These are phyloP conservation scores for Schizopygopsis pylzovi DNA, from an alignment of 2,797 vertebrate species.

Conservation along the genomic window DNA sequence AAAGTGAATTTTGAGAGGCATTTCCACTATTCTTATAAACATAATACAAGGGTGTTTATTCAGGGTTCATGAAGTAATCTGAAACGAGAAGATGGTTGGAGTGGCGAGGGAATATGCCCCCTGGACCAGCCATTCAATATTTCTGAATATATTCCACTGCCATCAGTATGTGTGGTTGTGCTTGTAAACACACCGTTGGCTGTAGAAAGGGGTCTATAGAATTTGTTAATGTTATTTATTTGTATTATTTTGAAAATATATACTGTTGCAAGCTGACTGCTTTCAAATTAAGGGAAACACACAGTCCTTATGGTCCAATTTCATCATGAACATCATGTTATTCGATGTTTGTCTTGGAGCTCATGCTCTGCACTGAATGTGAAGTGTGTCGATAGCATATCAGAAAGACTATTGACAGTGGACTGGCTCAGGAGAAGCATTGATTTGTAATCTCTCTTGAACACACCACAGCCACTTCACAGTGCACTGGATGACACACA, in stretches of 20 bases:
- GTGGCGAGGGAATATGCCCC: not conserved
- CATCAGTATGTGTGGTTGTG: not conserved
- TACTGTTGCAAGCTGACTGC: not conserved
- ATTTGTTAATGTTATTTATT: not conserved
- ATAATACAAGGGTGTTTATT: not conserved
- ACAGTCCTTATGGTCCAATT: not conserved
- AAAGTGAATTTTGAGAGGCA: not conserved
- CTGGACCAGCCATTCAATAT: not conserved
- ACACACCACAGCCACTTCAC: constrained; percentile 9
- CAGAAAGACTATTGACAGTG: constrained; percentile 35
- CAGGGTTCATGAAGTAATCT: not conserved
- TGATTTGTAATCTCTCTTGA: constrained; percentile 36
- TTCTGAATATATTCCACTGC: not conserved
- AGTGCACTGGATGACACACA: constrained; percentile 10
- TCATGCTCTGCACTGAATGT: not conserved
- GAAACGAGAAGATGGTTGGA: not conserved
- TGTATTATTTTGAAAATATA: not conserved
- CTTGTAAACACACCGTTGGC: not conserved
- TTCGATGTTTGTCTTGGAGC: not conserved
- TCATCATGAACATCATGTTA: constrained; percentile 5
- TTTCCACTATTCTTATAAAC: not conserved
- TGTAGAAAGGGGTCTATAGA: not conserved
- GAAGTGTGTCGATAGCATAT: constrained; percentile 25
- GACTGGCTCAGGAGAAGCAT: constrained; percentile 29
- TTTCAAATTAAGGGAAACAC: not conserved